phyloP scores from a whole-genome alignment of 2,888 invertebrate genomes.

The Cotesia congregata region DNA sequence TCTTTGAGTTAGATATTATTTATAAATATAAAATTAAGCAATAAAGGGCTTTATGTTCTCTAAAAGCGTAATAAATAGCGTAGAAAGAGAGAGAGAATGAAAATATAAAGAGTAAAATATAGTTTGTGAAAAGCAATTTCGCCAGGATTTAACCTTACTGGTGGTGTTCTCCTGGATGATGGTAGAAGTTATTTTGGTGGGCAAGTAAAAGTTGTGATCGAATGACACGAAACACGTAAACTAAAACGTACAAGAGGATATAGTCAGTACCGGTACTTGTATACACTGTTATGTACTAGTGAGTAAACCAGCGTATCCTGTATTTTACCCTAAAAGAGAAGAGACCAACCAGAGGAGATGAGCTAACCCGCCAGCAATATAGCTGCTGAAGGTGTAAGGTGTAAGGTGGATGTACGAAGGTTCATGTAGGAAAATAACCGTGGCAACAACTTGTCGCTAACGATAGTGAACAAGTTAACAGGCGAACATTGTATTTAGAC shows the following conservation, averaged over 20 bases:
- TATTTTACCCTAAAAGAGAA: background rate
- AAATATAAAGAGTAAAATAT: background rate
- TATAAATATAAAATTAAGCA: background rate
- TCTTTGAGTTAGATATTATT: background rate
- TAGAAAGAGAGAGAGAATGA: background rate
- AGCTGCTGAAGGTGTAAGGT: too few relatives aligned
- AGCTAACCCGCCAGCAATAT: background rate
- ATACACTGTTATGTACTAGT: too few relatives aligned
- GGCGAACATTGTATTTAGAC: constrained; percentile 6
- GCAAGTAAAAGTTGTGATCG: constrained; percentile 28
- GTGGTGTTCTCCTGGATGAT: too few relatives aligned
- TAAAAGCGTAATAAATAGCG: background rate
- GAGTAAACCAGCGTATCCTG: too few relatives aligned
- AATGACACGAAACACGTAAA: constrained; percentile 25
- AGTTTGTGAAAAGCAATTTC: constrained; percentile 19
- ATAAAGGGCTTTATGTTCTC: background rate
- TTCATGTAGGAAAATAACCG: constrained; percentile 12
- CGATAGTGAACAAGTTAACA: constrained; percentile 16
- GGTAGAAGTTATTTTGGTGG: background rate
- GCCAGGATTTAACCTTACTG: constrained; percentile 1
- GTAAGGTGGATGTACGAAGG: background rate
- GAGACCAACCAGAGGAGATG: constrained; percentile 3
- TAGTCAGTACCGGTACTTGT: too few relatives aligned
- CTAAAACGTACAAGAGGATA: constrained; percentile 6
- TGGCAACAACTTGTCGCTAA: constrained; percentile 20